These are phyloP conservation scores for Ophioderma brevispina DNA, from an alignment of 35 echinoderm and acorn worm species.

Conservation along the genomic window DNA sequence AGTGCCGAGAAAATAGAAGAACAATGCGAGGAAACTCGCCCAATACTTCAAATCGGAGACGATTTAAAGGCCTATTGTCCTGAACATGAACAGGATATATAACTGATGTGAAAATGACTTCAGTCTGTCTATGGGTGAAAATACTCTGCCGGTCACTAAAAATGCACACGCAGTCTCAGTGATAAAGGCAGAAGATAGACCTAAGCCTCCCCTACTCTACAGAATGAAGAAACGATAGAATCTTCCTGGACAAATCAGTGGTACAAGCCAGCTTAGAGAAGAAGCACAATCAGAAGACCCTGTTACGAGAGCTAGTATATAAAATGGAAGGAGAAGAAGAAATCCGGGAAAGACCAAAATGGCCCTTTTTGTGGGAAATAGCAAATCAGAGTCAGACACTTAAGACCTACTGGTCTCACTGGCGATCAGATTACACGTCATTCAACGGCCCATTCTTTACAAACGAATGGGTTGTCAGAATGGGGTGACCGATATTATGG, in stretches of 20 bases:
- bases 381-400: background rate
- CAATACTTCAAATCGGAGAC: background rate
- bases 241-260: background rate
- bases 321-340: background rate
- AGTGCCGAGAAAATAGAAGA: background rate
- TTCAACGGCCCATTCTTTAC: background rate
- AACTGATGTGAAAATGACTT: too few relatives aligned
- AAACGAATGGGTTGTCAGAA: slow-evolving; percentile 6
- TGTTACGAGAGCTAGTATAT: background rate
- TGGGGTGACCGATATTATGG: slow-evolving; percentile 4
- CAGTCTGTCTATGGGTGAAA: too few relatives aligned
- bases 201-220: too few relatives aligned
- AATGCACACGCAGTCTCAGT: too few relatives aligned
- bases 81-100: background rate
- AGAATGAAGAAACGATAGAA: too few relatives aligned
- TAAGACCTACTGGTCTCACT: slow-evolving; percentile 31
- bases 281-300: background rate
- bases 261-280: background rate
- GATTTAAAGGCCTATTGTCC: background rate
- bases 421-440: slow-evolving; percentile 21
- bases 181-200: too few relatives aligned
- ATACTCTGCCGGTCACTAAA: too few relatives aligned
- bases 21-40: background rate
- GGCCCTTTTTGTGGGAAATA: background rate
- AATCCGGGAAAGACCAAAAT: background rate